Evolutionary conservation across 2,113 vertebrate species (phyloP).

Genomic region (Serinus canaria): DNA sequence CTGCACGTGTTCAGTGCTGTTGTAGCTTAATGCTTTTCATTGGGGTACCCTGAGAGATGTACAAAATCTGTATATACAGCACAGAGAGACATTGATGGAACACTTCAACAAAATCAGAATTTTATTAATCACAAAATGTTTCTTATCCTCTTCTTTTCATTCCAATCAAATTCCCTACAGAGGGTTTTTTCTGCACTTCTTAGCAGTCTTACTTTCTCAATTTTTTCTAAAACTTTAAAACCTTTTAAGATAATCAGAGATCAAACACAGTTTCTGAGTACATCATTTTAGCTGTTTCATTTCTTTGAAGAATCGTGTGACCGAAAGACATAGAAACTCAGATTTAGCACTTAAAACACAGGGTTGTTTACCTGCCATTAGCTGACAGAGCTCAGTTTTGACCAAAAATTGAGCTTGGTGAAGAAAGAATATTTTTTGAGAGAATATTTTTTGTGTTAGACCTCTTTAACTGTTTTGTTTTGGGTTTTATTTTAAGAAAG

Average conservation of each 20-base stretch:
- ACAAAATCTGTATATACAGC: background rate
- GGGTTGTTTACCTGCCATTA: constrained; percentile 12
- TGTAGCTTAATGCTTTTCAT: background rate
- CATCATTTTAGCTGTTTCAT: background rate
- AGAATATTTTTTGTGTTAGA: background rate
- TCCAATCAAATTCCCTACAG: background rate
- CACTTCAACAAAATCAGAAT: background rate
- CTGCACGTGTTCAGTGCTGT: background rate
- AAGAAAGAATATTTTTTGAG: background rate
- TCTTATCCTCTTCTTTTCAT: background rate
- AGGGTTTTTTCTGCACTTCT: background rate
- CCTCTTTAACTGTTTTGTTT: constrained; percentile 9
- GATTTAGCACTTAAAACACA: background rate
- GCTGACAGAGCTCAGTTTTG: background rate
- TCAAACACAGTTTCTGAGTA: background rate
- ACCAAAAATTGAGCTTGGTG: background rate
- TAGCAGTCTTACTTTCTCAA: constrained; percentile 16
- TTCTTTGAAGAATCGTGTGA: background rate
- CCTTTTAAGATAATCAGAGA: constrained; percentile 53
- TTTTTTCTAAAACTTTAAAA: constrained; percentile 53
- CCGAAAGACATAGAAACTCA: background rate
- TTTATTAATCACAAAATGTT: background rate
- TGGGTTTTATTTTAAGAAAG: constrained; percentile 21
- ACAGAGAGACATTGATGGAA: background rate
- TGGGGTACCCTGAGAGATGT: background rate